Conservation (phyloP, 2,888 invertebrate genomes). For the Ennomos fuscantarius region DNA sequence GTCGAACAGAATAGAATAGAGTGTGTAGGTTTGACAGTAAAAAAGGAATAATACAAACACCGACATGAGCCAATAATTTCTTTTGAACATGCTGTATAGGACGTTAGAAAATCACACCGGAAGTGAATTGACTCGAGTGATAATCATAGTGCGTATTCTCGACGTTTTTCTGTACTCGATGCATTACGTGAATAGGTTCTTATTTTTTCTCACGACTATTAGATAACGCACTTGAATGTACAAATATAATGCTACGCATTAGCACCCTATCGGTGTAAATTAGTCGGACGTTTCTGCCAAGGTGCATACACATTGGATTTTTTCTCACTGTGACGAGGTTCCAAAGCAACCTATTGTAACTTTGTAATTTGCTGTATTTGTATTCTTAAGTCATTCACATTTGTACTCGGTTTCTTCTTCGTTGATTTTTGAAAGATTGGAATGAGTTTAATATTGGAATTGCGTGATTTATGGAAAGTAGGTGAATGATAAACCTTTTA, state of each 20-base stretch:
- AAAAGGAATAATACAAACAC: background rate
- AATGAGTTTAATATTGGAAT: constrained; percentile 39
- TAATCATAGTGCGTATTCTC: constrained; percentile 44
- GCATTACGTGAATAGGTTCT: constrained; percentile 52
- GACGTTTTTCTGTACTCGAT: constrained; percentile 26
- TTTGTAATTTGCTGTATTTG: background rate
- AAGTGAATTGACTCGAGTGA: constrained; percentile 38
- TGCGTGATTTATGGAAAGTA: constrained; percentile 32
- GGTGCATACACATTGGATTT: background rate
- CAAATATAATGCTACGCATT: constrained; percentile 1
- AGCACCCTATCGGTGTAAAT: constrained; percentile 5
- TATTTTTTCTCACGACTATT: constrained; percentile 61
- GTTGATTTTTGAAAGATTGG: constrained; percentile 34
- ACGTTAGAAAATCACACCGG: constrained; percentile 35
- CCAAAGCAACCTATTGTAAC: background rate
- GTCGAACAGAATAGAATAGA: too few relatives aligned
- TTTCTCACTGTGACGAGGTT: constrained; percentile 9
- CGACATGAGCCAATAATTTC: too few relatives aligned
- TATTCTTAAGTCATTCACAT: constrained; percentile 36
- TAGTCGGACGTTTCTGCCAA: background rate
- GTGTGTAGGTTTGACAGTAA: background rate
- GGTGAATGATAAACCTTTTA: constrained; percentile 19
- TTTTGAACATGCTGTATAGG: constrained; percentile 8
- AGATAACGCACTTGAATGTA: constrained; percentile 43
- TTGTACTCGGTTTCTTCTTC: constrained; percentile 34